Evolutionary conservation across 1,140 invertebrate species (phyloP).

Genomic region (Ips nitidus): DNA sequence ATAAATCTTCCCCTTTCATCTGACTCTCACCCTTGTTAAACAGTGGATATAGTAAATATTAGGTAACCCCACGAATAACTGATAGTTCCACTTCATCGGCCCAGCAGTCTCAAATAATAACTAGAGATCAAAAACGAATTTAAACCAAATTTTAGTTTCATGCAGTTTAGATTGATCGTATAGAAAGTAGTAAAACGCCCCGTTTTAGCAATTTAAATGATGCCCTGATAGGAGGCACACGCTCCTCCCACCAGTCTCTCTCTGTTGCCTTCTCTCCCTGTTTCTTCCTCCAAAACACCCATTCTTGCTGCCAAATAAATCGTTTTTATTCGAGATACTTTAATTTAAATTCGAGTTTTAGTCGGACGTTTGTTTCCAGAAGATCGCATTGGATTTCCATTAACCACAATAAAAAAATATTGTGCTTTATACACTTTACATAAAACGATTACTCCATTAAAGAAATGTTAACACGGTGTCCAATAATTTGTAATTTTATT

Average conservation of each 20-base stretch:
- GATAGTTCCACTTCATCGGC: too few relatives aligned
- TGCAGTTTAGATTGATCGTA: conserved; percentile 47
- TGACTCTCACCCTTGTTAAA: too few relatives aligned
- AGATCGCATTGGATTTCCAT: too few relatives aligned
- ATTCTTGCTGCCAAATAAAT: conserved; percentile 3
- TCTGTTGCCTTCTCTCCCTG: conserved; percentile 36
- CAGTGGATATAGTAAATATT: too few relatives aligned
- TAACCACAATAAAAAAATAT: too few relatives aligned
- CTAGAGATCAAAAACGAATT: conserved; percentile 39
- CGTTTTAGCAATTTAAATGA: conserved; percentile 54
- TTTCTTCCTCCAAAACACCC: conserved; percentile 14
- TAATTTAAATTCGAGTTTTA: background rate
- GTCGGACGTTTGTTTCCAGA: too few relatives aligned
- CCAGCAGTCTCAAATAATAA: background rate
- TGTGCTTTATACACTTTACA: too few relatives aligned
- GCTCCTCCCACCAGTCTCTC: conserved; percentile 37
- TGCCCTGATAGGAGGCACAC: conserved; percentile 35
- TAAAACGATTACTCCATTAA: too few relatives aligned
- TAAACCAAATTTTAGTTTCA: conserved; percentile 43
- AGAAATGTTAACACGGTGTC: too few relatives aligned
- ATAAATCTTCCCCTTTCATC: too few relatives aligned
- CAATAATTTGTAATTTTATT: too few relatives aligned
- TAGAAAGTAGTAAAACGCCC: conserved; percentile 52
- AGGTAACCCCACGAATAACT: too few relatives aligned
- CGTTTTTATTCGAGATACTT: background rate